Conservation (phyloP, 2,888 invertebrate genomes). For the Brachycybe producta region DNA sequence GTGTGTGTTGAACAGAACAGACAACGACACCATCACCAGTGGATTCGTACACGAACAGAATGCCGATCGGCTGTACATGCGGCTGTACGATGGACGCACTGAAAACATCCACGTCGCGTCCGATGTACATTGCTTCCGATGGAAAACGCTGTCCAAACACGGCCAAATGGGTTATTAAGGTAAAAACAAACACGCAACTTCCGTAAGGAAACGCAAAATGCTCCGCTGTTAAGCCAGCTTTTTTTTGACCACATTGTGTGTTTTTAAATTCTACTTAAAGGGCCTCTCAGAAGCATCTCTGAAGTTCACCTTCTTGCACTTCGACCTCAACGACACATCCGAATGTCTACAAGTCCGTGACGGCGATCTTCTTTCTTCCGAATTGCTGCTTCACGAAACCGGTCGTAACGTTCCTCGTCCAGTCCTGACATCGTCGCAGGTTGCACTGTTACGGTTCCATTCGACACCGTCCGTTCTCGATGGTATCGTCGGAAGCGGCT, state of each 20-base stretch:
- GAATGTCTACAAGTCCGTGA: slow-evolving; percentile 13
- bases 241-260: neutral
- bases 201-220: no score
- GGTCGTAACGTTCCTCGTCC: slow-evolving; percentile 1
- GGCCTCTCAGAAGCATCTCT: neutral
- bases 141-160: no score
- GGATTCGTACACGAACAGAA: no score
- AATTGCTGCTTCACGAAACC: slow-evolving; percentile 10
- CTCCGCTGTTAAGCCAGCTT: no score
- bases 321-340: slow-evolving; percentile 8
- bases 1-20: no score
- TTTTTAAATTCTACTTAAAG: slow-evolving; percentile 1
- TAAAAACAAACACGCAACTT: no score
- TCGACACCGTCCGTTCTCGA: neutral
- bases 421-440: slow-evolving; percentile 1
- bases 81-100: no score
- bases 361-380: slow-evolving; percentile 6
- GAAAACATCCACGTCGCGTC: no score
- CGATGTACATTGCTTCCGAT: no score
- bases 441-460: slow-evolving; percentile 5
- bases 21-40: no score
- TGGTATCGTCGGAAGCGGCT: neutral
- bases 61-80: no score
- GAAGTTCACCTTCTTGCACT: slow-evolving; percentile 8
- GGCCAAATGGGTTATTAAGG: no score